These are phyloP conservation scores for Apotomis betuletana DNA, from an alignment of 2,888 invertebrate species.

Conservation along the genomic window DNA sequence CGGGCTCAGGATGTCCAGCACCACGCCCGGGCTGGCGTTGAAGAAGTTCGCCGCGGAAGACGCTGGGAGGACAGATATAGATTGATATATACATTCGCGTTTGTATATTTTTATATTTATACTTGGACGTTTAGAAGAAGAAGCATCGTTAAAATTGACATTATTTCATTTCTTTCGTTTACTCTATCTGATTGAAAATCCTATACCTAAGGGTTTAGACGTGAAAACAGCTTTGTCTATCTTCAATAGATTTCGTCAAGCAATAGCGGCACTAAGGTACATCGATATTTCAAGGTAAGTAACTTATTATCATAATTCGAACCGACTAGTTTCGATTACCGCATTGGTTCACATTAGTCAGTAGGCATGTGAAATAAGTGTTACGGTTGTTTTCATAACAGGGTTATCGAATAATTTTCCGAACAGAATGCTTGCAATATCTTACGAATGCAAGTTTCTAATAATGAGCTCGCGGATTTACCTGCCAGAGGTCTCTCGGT, in stretches of 20 bases:
- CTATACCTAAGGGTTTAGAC: too few relatives aligned
- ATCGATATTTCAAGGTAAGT: background rate
- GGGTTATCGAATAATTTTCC: slow-evolving; percentile 26
- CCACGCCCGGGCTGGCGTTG: slow-evolving; percentile 86
- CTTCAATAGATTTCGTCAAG: background rate
- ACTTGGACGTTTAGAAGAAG: too few relatives aligned
- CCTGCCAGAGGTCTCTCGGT: slow-evolving; percentile 83
- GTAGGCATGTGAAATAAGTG: slow-evolving; percentile 13
- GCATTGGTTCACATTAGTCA: slow-evolving; percentile 10
- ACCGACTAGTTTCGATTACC: slow-evolving; percentile 16
- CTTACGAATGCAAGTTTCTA: too few relatives aligned
- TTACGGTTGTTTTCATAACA: slow-evolving; percentile 23
- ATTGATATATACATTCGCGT: too few relatives aligned
- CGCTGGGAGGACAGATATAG: slow-evolving; percentile 71
- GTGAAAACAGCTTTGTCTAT: too few relatives aligned
- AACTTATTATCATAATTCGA: background rate
- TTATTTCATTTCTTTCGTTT: too few relatives aligned
- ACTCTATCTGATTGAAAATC: too few relatives aligned
- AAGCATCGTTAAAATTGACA: too few relatives aligned
- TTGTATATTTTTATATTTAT: too few relatives aligned
- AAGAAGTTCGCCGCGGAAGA: slow-evolving; percentile 87
- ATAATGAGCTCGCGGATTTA: slow-evolving; percentile 53
- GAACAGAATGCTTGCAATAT: slow-evolving; percentile 7
- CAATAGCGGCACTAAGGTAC: background rate
- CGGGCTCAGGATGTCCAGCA: slow-evolving; percentile 87